Conservation (phyloP, 2,888 invertebrate species). For the Dastarcus helophoroides region DNA sequence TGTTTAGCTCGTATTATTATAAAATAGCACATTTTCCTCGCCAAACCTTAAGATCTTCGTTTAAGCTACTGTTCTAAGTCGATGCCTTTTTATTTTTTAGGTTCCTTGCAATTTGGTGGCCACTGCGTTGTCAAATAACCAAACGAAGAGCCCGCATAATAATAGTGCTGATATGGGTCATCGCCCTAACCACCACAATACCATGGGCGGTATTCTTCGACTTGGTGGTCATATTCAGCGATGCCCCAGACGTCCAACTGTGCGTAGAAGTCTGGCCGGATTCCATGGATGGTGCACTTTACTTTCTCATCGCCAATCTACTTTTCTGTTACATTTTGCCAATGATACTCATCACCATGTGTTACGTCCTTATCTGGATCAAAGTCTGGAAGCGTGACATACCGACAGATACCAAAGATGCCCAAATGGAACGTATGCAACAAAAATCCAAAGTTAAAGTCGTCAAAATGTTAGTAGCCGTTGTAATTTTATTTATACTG, state of each 20-base stretch:
- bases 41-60: no score
- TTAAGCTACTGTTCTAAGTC: no score
- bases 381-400: slow-evolving; percentile 69
- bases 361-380: slow-evolving; percentile 82
- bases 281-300: slow-evolving; percentile 66
- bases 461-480: slow-evolving; percentile 87
- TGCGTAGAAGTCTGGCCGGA: slow-evolving; percentile 83
- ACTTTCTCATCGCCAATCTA: slow-evolving; percentile 81
- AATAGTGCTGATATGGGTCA: slow-evolving; percentile 83
- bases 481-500: slow-evolving; percentile 84
- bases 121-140: slow-evolving; percentile 81
- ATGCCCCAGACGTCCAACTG: slow-evolving; percentile 62
- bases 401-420: slow-evolving; percentile 83
- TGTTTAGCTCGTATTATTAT: no score
- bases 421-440: slow-evolving; percentile 84
- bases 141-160: slow-evolving; percentile 76
- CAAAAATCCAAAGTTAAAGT: slow-evolving; percentile 92
- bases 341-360: slow-evolving; percentile 80
- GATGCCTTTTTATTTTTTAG: slow-evolving; percentile 46
- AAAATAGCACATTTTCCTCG: no score
- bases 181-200: slow-evolving; percentile 71
- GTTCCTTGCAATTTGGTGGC: slow-evolving; percentile 94
- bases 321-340: slow-evolving; percentile 85
- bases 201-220: slow-evolving; percentile 91
- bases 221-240: slow-evolving; percentile 59